A percentile compares a stretch with the other conserved stretches of the same genome.
Conservation (phyloP, 2,888 invertebrate species). For the Ecliptopera silaceata region DNA sequence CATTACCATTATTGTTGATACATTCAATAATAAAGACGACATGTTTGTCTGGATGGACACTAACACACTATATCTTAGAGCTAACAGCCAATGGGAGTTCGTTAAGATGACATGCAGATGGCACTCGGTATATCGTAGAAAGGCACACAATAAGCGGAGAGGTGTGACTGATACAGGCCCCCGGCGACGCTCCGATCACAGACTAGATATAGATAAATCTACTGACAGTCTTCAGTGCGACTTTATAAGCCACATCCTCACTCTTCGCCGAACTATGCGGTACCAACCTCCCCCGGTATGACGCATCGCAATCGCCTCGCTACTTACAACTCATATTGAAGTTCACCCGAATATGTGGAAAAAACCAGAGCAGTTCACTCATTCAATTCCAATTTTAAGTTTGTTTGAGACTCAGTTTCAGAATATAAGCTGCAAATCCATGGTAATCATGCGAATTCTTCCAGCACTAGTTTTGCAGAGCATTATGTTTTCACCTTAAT, state of each 20-base stretch:
- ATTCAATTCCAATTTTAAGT: not conserved
- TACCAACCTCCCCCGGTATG: constrained; percentile 36
- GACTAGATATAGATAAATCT: constrained; percentile 81
- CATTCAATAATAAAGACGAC: not conserved
- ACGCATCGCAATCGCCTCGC: constrained; percentile 19
- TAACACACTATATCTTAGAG: constrained; percentile 3
- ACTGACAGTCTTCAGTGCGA: constrained; percentile 75
- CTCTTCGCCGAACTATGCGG: constrained; percentile 53
- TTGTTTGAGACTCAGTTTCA: not conserved
- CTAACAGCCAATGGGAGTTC: constrained; percentile 44
- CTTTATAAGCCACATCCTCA: constrained; percentile 58
- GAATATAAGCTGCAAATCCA: not conserved
- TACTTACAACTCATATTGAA: constrained; percentile 1
- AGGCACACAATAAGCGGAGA: constrained; percentile 82
- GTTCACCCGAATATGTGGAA: not conserved
- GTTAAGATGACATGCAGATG: constrained; percentile 55
- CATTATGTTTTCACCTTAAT: too few species aligned
- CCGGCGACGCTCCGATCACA: constrained; percentile 82
- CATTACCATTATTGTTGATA: not conserved
- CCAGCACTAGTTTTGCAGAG: too few species aligned
- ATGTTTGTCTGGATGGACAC: not conserved
- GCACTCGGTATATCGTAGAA: constrained; percentile 76
- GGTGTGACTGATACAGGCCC: constrained; percentile 78
- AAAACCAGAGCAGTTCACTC: not conserved
- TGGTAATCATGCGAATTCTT: too few species aligned